Conservation (phyloP, 1,140 invertebrate genomes). For the Drosophila kanapiae region DNA sequence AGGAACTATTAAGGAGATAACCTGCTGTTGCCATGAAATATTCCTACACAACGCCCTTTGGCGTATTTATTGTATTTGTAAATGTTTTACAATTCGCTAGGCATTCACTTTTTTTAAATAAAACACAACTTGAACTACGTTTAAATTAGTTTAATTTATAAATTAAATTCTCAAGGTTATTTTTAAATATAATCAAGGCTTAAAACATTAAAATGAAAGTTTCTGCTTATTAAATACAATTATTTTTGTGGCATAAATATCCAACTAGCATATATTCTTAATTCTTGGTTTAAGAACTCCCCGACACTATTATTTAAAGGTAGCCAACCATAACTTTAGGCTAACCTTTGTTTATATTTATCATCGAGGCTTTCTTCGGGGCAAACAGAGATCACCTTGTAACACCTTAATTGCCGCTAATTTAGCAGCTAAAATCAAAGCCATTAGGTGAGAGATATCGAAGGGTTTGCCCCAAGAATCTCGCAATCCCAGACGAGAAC, state of each 20-base stretch:
- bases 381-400: constrained; percentile 64
- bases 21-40: background rate
- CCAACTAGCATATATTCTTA: too few relatives aligned
- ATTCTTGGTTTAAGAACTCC: background rate
- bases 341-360: constrained; percentile 36
- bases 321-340: constrained; percentile 3
- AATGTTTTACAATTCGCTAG: background rate
- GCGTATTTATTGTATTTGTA: background rate
- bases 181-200: background rate
- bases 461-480: constrained; percentile 25
- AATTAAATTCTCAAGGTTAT: background rate
- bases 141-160: too few relatives aligned
- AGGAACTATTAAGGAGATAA: constrained; percentile 13
- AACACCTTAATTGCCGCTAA: constrained; percentile 79
- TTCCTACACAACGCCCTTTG: background rate
- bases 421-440: constrained; percentile 46
- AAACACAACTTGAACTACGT: background rate
- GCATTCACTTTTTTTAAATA: background rate
- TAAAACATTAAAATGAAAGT: background rate
- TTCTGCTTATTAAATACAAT: background rate
- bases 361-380: constrained; percentile 55
- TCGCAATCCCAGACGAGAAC: background rate
- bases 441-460: constrained; percentile 46
- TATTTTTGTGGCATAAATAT: background rate
- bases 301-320: background rate